Base-by-base conservation (phyloP, 2,113 vertebrate genomes). In the Camelus bactrianus region DNA sequence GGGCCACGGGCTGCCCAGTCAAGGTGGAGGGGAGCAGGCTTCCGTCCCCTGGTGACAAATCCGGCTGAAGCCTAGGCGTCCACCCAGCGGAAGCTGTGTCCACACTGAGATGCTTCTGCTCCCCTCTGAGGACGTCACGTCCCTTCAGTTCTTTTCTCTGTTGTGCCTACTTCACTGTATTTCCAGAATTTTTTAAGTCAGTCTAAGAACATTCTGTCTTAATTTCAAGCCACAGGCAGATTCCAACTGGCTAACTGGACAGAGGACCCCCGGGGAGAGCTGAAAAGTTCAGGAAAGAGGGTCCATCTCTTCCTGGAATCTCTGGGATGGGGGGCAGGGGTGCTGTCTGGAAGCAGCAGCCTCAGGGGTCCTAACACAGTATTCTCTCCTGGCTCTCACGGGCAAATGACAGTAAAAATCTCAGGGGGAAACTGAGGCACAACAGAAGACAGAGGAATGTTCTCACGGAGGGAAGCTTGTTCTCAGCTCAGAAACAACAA, bases 31-130 rank as follows among this genome's bases (percentile, higher is more conserved):
- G 17, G 1, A n/a, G 12, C 1, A 2, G 7, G 32, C 32, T 32
- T 56, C 20, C n/a, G 24, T 56, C 50, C 52, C 52, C 32, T 2
- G 12, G 15, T 8, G 19, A 14, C 6, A 56, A 24, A 2, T 3
- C 52, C 32, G 3, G 20, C 20, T 26, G 32, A n/a, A n/a, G 75
- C 11, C 3, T 48, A n/a, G 75, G 30, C 48, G 0, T 8, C 46
- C 48, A 0, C 9, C 6, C 0, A 17, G 13, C 1, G 19, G 75
- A 42, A n/a, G 19, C 30, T 16, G 11, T 12, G 16, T 28, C 58
- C 60, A 14, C 11, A 0, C 4, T 50, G 0, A 11, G 75, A 0
- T 1, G 48, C 73, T 14, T 1, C 1, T 0, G 28, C 46, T 19
- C 4, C 30, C 10, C 48, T 19, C 48, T 19, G 3, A 13, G 48